Percentiles rank a stretch among this genome's conserved stretches.
Evolutionary conservation across 1,140 invertebrate genomes (phyloP).

Genomic region (Drosophila fuyamai): DNA sequence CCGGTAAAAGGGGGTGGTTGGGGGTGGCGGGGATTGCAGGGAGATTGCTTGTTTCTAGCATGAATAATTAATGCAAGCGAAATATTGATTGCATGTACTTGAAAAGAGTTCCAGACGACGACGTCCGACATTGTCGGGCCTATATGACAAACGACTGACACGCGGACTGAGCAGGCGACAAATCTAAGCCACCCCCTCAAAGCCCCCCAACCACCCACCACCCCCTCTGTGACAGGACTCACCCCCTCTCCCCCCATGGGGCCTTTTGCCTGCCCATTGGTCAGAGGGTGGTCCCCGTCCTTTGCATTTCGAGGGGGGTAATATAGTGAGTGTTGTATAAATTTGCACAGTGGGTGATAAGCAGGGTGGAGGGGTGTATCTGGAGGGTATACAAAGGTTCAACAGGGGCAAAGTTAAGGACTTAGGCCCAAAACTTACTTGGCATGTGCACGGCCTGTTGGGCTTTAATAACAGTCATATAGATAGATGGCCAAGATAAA

Average conservation of each 20-base stretch:
- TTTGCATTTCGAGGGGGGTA: not conserved
- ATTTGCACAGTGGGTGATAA: conserved; percentile 19
- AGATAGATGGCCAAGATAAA: conserved; percentile 71
- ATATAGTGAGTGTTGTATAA: conserved; percentile 48
- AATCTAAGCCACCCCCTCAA: conserved; percentile 50
- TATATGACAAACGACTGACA: conserved; percentile 80
- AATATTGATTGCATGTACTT: conserved; percentile 70
- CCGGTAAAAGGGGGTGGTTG: conserved; percentile 1
- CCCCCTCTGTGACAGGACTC: not conserved
- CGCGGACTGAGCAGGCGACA: conserved; percentile 77
- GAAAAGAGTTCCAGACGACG: conserved; percentile 47
- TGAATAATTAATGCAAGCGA: conserved; percentile 68
- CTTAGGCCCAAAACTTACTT: conserved; percentile 27
- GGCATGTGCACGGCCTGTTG: conserved; percentile 60
- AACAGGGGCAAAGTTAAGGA: conserved; percentile 4
- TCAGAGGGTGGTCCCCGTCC: conserved; percentile 23
- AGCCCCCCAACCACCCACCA: not conserved
- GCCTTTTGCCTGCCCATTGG: conserved; percentile 72
- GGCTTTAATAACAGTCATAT: conserved; percentile 53
- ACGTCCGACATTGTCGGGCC: conserved; percentile 31
- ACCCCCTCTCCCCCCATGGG: not conserved
- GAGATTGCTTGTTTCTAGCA: conserved; percentile 29
- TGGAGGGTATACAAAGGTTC: not conserved
- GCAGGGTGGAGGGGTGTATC: not conserved
- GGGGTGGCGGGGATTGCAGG: not conserved